Evolutionary conservation across 2,113 vertebrate genomes (phyloP), one percentile per base, ranked within the genome.

Genomic region (Amblyornis subalaris): DNA sequence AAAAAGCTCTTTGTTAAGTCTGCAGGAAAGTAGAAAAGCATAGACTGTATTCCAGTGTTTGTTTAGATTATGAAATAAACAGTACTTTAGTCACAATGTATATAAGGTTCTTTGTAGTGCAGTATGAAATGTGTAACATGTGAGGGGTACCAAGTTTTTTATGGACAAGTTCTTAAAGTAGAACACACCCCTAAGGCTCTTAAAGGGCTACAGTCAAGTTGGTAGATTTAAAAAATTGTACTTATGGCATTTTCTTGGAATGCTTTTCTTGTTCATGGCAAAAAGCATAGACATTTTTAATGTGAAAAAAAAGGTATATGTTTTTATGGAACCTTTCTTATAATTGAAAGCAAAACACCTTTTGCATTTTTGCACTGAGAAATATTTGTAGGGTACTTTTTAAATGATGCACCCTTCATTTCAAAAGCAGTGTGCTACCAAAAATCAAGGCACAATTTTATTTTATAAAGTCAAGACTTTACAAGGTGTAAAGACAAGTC

Each of bases 31-130:
- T 96, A 97, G 97, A 96, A 97, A 84, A 96, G 55, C 79, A 79
- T 95, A 96, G 95, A 93, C 79, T 95, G 95, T 96, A 97, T 95
- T 87, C 57, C 87, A 94, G 76, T 97, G 91, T 97, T 97, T 94
- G 67, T 97, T 96, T 97, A 98, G 97, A 94, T 96, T 94, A 95
- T 95, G 69, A 97, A 97, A 97, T 97, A 97, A 96, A 96, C 87
- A 92, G 57, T 96, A 85, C 79, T 93, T 79, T 97, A 96, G 94
- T 95, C 87, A 95, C 62, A 83, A 91, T 92, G 80, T 96, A 91
- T 94, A 94, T 96, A 94, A 95, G 7, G 72, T 96, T 96, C 85
- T 96, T 96, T 79, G 96, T 95, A 96, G 48, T 96, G 47, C 61
- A 23, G 24, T 95, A 82, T 87, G 80, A 94, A 90, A 72, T 84